Evolutionary conservation across 2,113 vertebrate species (phyloP), one percentile per base, ranked within the genome.

Genomic region (Toxostoma redivivum): DNA sequence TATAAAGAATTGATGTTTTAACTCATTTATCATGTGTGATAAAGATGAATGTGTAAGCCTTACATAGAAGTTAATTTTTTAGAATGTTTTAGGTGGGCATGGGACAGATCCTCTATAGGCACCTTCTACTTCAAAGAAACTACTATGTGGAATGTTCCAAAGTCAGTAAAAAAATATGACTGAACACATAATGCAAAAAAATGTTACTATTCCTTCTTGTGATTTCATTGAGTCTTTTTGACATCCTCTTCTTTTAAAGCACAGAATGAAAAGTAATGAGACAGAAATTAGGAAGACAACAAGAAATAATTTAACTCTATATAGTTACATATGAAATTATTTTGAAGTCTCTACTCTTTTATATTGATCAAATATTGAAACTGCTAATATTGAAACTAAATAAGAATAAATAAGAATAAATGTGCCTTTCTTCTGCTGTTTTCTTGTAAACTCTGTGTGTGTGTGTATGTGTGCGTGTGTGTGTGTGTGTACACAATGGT

Each of bases 401-500:
- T 76, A 37, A 76, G 48, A 80, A 35, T 23, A 30, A 64, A 35
- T 76, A 37, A 76, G 48, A 80, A 35, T 5, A 56, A 7, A 44
- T 20, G 10, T 42, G 47, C 37, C 40, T 62, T 86, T 86, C 15
- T 71, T 67, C 30, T n/a, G 44, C 47, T 67, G 25, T 30, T 91
- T 74, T 38, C 25, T 56, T 81, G 54, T 15, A 19, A 79, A 14
- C 7, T 4, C 0, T 31, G 7, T 6, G 4, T 31, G 7, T 6
- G 4, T 38, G n/a, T 1, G 0, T 22, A n/a, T n/a, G n/a, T n/a
- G n/a, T n/a, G n/a, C n/a, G n/a, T n/a, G n/a, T 31, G 7, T 6
- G 4, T 31, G 7, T 6, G 4, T 38, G n/a, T 1, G 0, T 22
- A n/a, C n/a, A 33, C 27, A 42, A 5, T 38, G 27, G 18, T 51